These are phyloP conservation scores for Lophura nycthemera DNA, from an alignment of 2,113 vertebrate species.

Conservation along the genomic window DNA sequence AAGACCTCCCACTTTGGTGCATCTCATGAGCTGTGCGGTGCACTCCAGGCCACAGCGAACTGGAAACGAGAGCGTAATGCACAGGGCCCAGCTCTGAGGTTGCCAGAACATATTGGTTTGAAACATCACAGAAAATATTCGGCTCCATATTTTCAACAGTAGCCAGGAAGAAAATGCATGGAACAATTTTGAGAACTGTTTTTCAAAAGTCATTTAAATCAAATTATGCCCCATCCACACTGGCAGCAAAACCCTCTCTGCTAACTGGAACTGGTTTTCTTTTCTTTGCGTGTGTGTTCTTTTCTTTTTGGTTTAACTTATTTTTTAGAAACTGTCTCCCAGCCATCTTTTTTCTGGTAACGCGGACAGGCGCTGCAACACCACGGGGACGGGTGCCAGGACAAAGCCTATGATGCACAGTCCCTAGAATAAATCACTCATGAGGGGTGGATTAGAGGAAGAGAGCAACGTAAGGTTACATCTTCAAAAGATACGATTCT, in stretches of 20 bases:
- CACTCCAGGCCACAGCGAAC: conserved; percentile 72
- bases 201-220: conserved; percentile 76
- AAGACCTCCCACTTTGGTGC: conserved; percentile 74
- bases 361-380: conserved; percentile 37
- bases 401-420: conserved; percentile 53
- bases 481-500: conserved; percentile 15
- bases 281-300: conserved; percentile 51
- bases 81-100: conserved; percentile 59
- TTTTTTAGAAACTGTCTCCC: conserved; percentile 8
- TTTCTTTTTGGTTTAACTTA: conserved; percentile 36
- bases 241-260: conserved; percentile 49
- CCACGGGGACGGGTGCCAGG: conserved; percentile 24
- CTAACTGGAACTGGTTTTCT: conserved; percentile 63
- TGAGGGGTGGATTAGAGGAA: conserved; percentile 29
- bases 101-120: conserved; percentile 75
- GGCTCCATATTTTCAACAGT: conserved; percentile 69
- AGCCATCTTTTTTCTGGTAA: conserved; percentile 65
- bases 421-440: conserved; percentile 66
- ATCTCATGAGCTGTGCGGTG: conserved; percentile 64
- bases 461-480: conserved; percentile 9
- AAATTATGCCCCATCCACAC: conserved; percentile 71
- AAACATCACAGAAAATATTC: conserved; percentile 76
- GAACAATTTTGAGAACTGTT: conserved; percentile 71
- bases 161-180: conserved; percentile 73
- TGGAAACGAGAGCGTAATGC: conserved; percentile 66